Conservation (phyloP, 2,113 vertebrate species). For the Plotosus lineatus region DNA sequence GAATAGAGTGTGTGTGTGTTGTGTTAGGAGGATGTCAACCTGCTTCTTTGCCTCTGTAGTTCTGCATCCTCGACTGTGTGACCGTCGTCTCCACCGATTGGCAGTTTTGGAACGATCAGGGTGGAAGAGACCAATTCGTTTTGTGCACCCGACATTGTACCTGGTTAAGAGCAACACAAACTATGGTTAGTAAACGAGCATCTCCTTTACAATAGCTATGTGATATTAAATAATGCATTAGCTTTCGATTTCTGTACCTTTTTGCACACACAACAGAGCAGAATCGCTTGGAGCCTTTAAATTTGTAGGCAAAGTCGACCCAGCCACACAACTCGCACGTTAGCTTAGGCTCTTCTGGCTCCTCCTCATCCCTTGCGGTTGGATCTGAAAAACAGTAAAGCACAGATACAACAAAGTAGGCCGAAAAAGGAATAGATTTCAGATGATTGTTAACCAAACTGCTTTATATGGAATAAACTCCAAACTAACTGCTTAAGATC, state of each 20-base stretch:
- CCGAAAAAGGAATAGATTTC: background rate
- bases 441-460: background rate
- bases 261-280: constrained; percentile 97
- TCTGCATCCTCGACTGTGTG: constrained; percentile 76
- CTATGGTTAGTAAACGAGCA: background rate
- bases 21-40: constrained; percentile 65
- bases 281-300: constrained; percentile 95
- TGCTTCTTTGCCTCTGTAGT: constrained; percentile 85
- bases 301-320: constrained; percentile 94
- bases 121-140: constrained; percentile 89
- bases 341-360: constrained; percentile 81
- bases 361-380: constrained; percentile 67
- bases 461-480: background rate
- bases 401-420: background rate
- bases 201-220: background rate
- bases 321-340: constrained; percentile 95
- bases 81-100: constrained; percentile 76
- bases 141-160: constrained; percentile 95
- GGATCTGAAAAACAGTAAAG: constrained; percentile 21
- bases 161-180: constrained; percentile 64
- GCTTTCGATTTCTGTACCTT: constrained; percentile 69
- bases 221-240: background rate
- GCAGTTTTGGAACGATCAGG: constrained; percentile 84
- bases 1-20: no score
- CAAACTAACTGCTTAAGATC: background rate